Evolutionary conservation across 2,113 vertebrate species (phyloP), one percentile per base, ranked within the genome.

Genomic region (Protobothrops mucrosquamatus): DNA sequence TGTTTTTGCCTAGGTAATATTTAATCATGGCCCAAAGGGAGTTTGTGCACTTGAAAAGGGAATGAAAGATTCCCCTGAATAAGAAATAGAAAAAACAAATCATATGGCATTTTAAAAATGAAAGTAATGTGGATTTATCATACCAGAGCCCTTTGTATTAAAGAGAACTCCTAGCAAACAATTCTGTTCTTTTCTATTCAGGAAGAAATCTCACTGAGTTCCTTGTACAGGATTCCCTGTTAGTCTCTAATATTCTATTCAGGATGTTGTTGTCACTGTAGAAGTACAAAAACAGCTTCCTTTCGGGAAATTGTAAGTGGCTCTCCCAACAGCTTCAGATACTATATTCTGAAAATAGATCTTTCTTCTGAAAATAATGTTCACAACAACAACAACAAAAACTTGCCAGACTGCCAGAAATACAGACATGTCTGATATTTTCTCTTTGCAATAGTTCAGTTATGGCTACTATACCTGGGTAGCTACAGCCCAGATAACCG

Each of bases 1-100:
- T 51, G 55, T 52, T 89, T 48, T 92, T 93, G 56, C 95, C 88
- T 95, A 54, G 39, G 57, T 69, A 85, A 96, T 46, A 92, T 15
- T 94, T 48, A 55, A 85, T 12, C 39, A 85, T 3, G 59, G 51
- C 10, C 15, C 61, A 3, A 43, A 89, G 88, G 55, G 61, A 7
- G 4, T 0, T 39, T 7, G 15, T 74, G 69, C 69, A 39, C 15
- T 74, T 74, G 69, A 23, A 39, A 4, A 26, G 61, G 2, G 22
- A 69, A 52, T 51, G 64, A 15, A 23, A n/a, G 24, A 6, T 20
- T 34, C 14, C 39, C 74, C 5, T 22, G 22, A 46, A 85, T 23
- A 56, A 46, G 18, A n/a, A 34, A 8, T 7, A 88, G 29, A 34
- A n/a, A 88, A 56, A 88, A 55, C 6, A 88, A 34, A 22, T 29